phyloP scores from a whole-genome alignment of 2,888 invertebrate genomes.

The Pemphredon lugubris region DNA sequence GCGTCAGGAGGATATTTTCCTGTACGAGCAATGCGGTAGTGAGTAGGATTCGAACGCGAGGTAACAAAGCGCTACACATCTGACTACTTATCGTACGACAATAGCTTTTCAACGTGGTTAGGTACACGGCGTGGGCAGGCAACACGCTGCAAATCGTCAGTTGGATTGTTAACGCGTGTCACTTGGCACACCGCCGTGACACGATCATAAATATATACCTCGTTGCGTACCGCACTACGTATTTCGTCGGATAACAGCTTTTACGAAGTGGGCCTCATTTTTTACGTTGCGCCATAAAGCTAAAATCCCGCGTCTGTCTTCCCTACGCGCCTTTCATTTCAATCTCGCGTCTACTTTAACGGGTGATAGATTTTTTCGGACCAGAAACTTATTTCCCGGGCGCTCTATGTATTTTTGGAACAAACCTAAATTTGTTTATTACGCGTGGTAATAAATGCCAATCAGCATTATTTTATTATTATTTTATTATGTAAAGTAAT shows the following conservation, averaged over 20 bases:
- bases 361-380: no score
- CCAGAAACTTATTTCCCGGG: no score
- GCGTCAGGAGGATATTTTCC: no score
- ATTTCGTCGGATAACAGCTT: slow-evolving; percentile 44
- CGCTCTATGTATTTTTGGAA: no score
- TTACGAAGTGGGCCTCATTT: slow-evolving; percentile 32
- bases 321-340: no score
- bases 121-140: slow-evolving; percentile 53
- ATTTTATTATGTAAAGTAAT: no score
- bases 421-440: no score
- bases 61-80: slow-evolving; percentile 35
- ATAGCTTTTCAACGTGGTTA: slow-evolving; percentile 47
- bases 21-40: slow-evolving; percentile 19
- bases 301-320: background rate
- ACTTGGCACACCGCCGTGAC: slow-evolving; percentile 27
- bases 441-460: no score
- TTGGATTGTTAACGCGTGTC: slow-evolving; percentile 57
- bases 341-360: no score
- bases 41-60: slow-evolving; percentile 29
- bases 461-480: no score
- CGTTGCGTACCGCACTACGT: slow-evolving; percentile 42
- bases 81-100: slow-evolving; percentile 52
- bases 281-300: slow-evolving; percentile 19
- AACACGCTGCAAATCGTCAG: slow-evolving; percentile 55
- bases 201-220: slow-evolving; percentile 42